phyloP scores from a whole-genome alignment of 2,888 invertebrate species.

The Andrena bucephala region DNA sequence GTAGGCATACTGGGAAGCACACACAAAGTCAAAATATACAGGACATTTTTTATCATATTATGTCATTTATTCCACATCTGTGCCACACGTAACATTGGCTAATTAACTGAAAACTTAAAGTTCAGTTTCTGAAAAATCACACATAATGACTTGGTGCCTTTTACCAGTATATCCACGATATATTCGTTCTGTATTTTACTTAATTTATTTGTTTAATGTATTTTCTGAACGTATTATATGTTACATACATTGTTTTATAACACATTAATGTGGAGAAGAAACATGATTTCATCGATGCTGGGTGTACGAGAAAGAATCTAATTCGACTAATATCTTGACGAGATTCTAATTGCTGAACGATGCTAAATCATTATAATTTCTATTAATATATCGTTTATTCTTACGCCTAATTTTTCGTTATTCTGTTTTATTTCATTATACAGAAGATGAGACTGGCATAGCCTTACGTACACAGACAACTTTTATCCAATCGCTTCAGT shows the following conservation, averaged over 20 bases:
- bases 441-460: slow-evolving; percentile 79
- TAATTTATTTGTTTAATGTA: slow-evolving; percentile 30
- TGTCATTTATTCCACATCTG: no score
- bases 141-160: no score
- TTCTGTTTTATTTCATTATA: slow-evolving; percentile 72
- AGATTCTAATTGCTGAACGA: neutral
- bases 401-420: slow-evolving; percentile 71
- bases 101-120: no score
- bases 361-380: slow-evolving; percentile 21
- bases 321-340: slow-evolving; percentile 15
- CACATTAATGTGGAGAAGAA: neutral
- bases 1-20: neutral
- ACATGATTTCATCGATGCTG: slow-evolving; percentile 10
- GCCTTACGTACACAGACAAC: slow-evolving; percentile 75
- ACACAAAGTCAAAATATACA: no score
- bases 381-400: slow-evolving; percentile 28
- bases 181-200: slow-evolving; percentile 13
- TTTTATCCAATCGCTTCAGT: slow-evolving; percentile 74
- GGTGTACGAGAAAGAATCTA: slow-evolving; percentile 2
- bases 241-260: slow-evolving; percentile 11
- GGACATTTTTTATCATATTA: no score
- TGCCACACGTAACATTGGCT: no score
- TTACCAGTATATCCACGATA: no score
- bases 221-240: slow-evolving; percentile 25
- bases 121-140: no score